phyloP scores from a whole-genome alignment of 2,113 vertebrate species.

The Notiomystis cincta region DNA sequence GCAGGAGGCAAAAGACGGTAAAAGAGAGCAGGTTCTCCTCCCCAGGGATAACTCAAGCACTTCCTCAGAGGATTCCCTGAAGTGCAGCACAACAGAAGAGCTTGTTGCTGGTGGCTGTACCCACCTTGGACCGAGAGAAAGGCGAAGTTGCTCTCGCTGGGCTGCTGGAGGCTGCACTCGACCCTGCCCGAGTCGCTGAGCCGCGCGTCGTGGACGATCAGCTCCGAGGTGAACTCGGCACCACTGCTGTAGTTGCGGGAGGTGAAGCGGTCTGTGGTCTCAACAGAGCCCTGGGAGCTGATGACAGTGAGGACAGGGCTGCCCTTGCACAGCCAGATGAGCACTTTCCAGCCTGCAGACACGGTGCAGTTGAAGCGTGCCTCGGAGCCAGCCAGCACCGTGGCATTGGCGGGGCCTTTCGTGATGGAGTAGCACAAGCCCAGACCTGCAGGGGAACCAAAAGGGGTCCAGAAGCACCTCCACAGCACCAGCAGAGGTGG shows the following conservation, averaged over 20 bases:
- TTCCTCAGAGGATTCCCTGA: background rate
- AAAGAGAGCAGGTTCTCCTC: background rate
- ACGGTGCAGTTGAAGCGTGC: constrained; percentile 82
- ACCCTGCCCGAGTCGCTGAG: constrained; percentile 70
- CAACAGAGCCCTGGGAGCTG: constrained; percentile 43
- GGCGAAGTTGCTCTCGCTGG: constrained; percentile 31
- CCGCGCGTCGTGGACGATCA: constrained; percentile 70
- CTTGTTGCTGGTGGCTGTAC: background rate
- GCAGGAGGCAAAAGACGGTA: background rate
- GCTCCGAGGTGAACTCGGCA: constrained; percentile 65
- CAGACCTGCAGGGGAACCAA: constrained; percentile 36
- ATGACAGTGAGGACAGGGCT: constrained; percentile 66
- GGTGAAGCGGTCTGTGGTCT: constrained; percentile 60
- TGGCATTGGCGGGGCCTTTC: constrained; percentile 67
- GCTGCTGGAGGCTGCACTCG: constrained; percentile 77
- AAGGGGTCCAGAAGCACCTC: background rate
- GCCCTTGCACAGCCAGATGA: constrained; percentile 77
- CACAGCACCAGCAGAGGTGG: background rate
- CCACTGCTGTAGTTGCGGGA: constrained; percentile 21
- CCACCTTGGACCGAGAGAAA: constrained; percentile 83
- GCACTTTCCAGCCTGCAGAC: constrained; percentile 69
- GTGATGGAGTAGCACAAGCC: constrained; percentile 48
- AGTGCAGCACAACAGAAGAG: background rate
- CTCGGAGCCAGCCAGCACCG: constrained; percentile 70
- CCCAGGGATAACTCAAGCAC: background rate